Percentiles rank a stretch among this genome's conserved stretches.
These are phyloP conservation scores for Haplochromis burtoni DNA, from an alignment of 2,113 vertebrate species.

Conservation along the genomic window DNA sequence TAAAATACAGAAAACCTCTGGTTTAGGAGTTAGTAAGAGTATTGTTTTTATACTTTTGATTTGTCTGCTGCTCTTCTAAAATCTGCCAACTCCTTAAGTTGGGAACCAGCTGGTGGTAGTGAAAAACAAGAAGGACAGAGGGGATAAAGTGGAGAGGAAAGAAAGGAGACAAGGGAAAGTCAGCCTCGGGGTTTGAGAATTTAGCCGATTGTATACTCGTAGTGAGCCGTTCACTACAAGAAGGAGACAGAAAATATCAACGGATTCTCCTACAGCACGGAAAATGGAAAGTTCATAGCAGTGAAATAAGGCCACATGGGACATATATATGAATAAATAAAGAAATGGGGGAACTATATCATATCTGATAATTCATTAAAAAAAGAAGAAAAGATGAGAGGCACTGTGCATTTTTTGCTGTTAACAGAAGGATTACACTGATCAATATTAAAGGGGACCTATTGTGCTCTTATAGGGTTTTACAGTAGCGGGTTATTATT, in stretches of 20 bases:
- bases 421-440: background rate
- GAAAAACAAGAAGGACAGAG: background rate
- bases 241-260: background rate
- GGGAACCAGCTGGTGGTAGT: background rate
- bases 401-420: background rate
- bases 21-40: background rate
- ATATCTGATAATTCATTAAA: background rate
- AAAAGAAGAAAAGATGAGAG: background rate
- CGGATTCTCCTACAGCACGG: background rate
- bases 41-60: background rate
- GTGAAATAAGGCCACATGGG: conserved; percentile 18
- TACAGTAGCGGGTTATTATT: background rate
- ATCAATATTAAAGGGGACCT: background rate
- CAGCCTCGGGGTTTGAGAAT: background rate
- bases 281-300: background rate
- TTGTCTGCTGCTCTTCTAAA: background rate
- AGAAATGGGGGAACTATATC: background rate
- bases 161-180: background rate
- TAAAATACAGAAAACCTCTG: background rate
- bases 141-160: background rate
- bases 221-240: background rate
- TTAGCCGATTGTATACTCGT: background rate
- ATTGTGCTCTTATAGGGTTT: background rate
- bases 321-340: background rate
- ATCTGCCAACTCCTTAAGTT: background rate